phyloP scores from a whole-genome alignment of 2,888 invertebrate genomes.

The Myathropa florea region DNA sequence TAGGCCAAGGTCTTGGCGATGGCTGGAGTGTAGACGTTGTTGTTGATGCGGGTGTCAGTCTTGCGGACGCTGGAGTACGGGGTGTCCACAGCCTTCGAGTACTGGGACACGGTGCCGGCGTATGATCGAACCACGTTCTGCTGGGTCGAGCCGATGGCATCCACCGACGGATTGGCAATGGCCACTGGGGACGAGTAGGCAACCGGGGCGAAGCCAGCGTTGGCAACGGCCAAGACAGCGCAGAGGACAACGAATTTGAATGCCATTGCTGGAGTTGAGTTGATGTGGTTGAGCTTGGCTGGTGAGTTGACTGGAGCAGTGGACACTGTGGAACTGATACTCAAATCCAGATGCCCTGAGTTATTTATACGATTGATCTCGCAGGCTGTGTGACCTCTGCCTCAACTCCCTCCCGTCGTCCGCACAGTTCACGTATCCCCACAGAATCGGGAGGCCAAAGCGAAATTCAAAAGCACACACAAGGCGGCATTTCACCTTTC shows the following conservation, averaged over 20 bases:
- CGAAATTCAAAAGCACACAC: constrained; percentile 10
- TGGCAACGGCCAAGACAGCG: constrained; percentile 83
- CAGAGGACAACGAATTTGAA: constrained; percentile 82
- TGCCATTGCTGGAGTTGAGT: constrained; percentile 57
- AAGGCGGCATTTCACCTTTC: constrained; percentile 52
- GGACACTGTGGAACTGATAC: constrained; percentile 64
- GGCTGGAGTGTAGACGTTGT: constrained; percentile 74
- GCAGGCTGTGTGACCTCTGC: constrained; percentile 41
- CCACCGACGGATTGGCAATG: constrained; percentile 76
- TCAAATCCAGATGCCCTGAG: constrained; percentile 37
- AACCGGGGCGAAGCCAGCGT: constrained; percentile 81
- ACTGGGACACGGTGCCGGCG: constrained; percentile 83
- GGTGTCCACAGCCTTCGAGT: constrained; percentile 84
- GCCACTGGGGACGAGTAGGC: constrained; percentile 72
- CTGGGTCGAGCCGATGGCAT: constrained; percentile 80
- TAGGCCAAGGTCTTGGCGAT: constrained; percentile 72
- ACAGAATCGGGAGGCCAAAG: not conserved
- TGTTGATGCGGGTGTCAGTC: constrained; percentile 82
- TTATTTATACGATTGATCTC: constrained; percentile 56
- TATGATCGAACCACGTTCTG: constrained; percentile 83
- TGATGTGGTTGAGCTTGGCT: not conserved
- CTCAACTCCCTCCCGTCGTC: constrained; percentile 1
- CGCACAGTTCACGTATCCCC: constrained; percentile 1
- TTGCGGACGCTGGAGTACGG: constrained; percentile 84
- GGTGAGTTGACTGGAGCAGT: constrained; percentile 46